A percentile compares a stretch with the other conserved stretches of the same genome.
Evolutionary conservation across 2,888 invertebrate genomes (phyloP).

Genomic region (Tribolium freemani): DNA sequence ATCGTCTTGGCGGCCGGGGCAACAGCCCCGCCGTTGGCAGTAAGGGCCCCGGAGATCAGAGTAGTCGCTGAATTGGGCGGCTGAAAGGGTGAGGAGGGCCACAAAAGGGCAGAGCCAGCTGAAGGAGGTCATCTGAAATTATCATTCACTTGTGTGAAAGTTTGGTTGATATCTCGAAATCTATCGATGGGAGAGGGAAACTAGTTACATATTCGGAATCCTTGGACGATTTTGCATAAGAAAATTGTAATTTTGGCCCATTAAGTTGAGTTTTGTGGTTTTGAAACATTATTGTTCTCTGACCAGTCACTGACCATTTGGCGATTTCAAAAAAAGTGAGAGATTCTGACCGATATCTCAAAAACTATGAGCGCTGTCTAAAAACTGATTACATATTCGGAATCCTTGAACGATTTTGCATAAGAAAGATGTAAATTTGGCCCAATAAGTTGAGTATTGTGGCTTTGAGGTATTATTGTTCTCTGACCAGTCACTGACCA

Average conservation of each 20-base stretch:
- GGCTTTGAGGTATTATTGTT: neutral
- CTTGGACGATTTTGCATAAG: neutral
- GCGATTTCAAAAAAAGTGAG: no score
- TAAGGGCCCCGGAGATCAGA: slow-evolving; percentile 73
- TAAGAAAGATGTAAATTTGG: neutral
- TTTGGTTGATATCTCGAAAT: neutral
- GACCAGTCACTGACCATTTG: no score
- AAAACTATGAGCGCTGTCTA: no score
- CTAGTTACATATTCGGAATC: no score
- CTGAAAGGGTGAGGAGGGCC: slow-evolving; percentile 20
- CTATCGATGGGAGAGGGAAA: no score
- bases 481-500: no score
- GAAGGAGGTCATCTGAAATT: slow-evolving; percentile 51
- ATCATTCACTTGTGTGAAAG: neutral
- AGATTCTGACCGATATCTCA: no score
- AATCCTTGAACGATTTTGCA: no score
- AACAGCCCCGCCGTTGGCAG: slow-evolving; percentile 76
- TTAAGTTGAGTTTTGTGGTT: neutral
- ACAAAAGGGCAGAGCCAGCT: slow-evolving; percentile 37
- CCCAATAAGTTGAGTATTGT: neutral
- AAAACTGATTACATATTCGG: no score
- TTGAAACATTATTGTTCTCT: neutral
- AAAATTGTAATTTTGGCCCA: neutral
- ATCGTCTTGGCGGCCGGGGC: slow-evolving; percentile 81
- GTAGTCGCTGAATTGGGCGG: slow-evolving; percentile 56